These are phyloP conservation scores for Carapus acus DNA, from an alignment of 2,797 vertebrate genomes.

Conservation along the genomic window DNA sequence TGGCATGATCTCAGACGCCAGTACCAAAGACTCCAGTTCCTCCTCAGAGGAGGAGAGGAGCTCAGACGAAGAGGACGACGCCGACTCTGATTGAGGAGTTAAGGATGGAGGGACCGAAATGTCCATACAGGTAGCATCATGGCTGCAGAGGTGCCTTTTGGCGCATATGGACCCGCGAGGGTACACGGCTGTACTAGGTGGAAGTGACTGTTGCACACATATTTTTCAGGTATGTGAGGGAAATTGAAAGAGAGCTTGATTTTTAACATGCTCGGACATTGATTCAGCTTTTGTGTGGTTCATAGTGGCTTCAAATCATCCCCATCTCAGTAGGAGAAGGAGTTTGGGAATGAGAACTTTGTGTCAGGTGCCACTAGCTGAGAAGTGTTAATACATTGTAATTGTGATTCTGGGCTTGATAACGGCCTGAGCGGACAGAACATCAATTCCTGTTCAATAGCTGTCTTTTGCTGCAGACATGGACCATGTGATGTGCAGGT, in stretches of 20 bases:
- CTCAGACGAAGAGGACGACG: slow-evolving; percentile 29
- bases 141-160: slow-evolving; percentile 8
- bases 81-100: slow-evolving; percentile 52
- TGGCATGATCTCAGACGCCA: slow-evolving; percentile 63
- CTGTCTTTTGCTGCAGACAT: slow-evolving; percentile 4
- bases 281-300: background rate
- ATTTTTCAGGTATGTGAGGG: slow-evolving; percentile 1
- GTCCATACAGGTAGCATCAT: slow-evolving; percentile 16
- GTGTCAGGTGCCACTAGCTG: too few species aligned
- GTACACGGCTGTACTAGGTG: background rate
- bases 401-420: slow-evolving; percentile 3
- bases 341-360: too few species aligned
- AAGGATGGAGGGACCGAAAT: slow-evolving; percentile 10
- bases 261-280: slow-evolving; percentile 15
- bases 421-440: background rate
- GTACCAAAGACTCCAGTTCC: slow-evolving; percentile 55
- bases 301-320: too few species aligned
- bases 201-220: background rate
- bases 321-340: too few species aligned
- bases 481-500: slow-evolving; percentile 5
- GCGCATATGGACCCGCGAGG: background rate
- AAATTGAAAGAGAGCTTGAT: slow-evolving; percentile 1
- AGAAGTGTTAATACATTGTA: too few species aligned
- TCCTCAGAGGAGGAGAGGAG: slow-evolving; percentile 47
- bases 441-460: slow-evolving; percentile 9